Evolutionary conservation across 2,888 invertebrate genomes (phyloP).

Genomic region (Tethea ocularis): DNA sequence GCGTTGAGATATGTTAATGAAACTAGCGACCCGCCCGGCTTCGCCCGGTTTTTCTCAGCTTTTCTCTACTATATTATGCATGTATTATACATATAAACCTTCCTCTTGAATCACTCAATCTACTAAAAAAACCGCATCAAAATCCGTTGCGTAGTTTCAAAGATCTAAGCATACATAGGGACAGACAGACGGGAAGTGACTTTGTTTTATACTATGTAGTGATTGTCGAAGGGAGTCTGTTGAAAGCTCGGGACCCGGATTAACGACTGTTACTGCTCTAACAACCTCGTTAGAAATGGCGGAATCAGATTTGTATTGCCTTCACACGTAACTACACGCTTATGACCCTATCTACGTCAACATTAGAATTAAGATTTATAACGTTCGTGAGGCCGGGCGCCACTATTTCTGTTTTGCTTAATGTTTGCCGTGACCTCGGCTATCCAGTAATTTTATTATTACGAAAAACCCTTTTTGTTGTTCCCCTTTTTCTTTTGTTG

Average conservation of each 20-base stretch:
- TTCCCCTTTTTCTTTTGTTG: neutral
- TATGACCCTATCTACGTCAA: constrained; percentile 6
- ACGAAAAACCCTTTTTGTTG: neutral
- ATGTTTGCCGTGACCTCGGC: constrained; percentile 6
- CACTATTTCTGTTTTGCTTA: constrained; percentile 1
- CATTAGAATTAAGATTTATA: constrained; percentile 11
- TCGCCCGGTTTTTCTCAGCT: no score
- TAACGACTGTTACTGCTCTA: constrained; percentile 41
- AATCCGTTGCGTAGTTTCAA: no score
- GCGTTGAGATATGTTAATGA: constrained; percentile 38
- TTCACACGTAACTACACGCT: constrained; percentile 12
- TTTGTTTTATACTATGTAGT: no score
- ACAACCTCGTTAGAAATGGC: constrained; percentile 40
- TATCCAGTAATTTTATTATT: neutral
- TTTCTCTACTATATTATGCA: no score
- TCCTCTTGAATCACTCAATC: no score
- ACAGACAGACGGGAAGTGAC: no score
- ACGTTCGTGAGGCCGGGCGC: neutral
- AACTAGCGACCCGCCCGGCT: no score
- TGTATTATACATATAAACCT: no score
- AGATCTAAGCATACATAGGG: no score
- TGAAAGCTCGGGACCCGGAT: constrained; percentile 33
- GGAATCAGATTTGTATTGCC: constrained; percentile 33
- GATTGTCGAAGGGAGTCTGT: constrained; percentile 26
- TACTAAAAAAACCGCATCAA: no score